Base-by-base conservation (phyloP, 2,888 invertebrate species). In the Eristalinus sepulchralis region DNA sequence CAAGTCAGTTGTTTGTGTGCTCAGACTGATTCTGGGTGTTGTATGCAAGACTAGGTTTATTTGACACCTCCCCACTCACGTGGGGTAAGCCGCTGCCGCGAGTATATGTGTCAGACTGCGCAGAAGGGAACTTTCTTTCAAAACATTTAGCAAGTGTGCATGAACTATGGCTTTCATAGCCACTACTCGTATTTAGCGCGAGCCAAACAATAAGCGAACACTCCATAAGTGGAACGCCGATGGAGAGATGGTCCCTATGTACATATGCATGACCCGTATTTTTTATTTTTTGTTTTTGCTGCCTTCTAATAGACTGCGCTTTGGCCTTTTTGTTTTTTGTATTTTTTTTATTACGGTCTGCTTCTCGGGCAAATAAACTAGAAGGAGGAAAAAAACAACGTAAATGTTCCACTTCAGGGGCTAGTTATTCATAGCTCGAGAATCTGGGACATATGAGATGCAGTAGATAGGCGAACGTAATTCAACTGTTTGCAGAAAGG, bases 121-220 rank as follows among this genome's bases (percentile, higher is more conserved):
- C 3, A 5, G 24, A 8, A 11, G 27, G 39, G 64, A 73, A 67
- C 76, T 67, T 76, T 76, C 76, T 76, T 76, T 60, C 59, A 67
- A 73, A 73, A 63, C 73, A 73, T 73, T 73, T 36, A 73, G 63
- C 55, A 13, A 73, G 67, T 76, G 47, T 76, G 76, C 59, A 67
- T 27, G 59, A 76, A 76, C 59, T 76, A 76, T 76, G 75, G 66
- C 55, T 53, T 36, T 64, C 34, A 34, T 63, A 13, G 22, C 13
- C 11, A 22, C n/a, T 39, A 27, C 2, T 27, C 27, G 27, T 64
- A 27, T 27, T 27, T 27, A 27, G 27, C 27, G 27, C 27, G 27
- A 27, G 27, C 27, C 27, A 5, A 3, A 5, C 27, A 27, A 27
- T 27, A 27, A 3, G 27, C 27, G 27, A 27, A 27, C 27, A 2